Evolutionary conservation across 2,113 vertebrate genomes (phyloP).

Genomic region (Callipepla squamata): DNA sequence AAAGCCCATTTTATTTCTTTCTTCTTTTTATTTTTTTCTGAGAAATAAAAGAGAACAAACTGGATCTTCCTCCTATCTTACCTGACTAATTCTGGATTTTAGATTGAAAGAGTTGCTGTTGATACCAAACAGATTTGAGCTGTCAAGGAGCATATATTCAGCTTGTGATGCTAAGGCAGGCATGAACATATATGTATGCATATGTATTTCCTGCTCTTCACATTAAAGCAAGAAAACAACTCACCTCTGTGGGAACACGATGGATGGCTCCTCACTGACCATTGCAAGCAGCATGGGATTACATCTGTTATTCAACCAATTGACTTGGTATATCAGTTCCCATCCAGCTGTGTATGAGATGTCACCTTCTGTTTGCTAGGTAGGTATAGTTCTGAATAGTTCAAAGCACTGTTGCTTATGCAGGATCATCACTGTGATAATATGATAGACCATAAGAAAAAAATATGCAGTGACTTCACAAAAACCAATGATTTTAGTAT

Average conservation of each 20-base stretch:
- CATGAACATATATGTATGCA: accelerated
- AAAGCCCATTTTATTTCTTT: not conserved
- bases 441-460: not conserved
- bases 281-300: not conserved
- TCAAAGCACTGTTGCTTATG: not conserved
- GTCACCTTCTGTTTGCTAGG: accelerated
- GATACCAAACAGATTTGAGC: not conserved
- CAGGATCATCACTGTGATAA: not conserved
- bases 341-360: not conserved
- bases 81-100: not conserved
- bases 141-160: not conserved
- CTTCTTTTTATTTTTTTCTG: not conserved
- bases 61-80: not conserved
- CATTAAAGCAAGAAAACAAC: not conserved
- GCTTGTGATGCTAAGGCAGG: not conserved
- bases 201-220: accelerated
- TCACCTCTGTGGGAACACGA: not conserved
- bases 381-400: not conserved
- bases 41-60: not conserved
- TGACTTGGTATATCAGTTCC: not conserved
- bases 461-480: not conserved
- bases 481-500: not conserved
- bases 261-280: not conserved
- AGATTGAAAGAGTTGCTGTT: not conserved
- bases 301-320: not conserved